Percentiles rank a stretch among this genome's conserved stretches.
Conservation (phyloP, 2,113 vertebrate genomes). For the Bos indicus region DNA sequence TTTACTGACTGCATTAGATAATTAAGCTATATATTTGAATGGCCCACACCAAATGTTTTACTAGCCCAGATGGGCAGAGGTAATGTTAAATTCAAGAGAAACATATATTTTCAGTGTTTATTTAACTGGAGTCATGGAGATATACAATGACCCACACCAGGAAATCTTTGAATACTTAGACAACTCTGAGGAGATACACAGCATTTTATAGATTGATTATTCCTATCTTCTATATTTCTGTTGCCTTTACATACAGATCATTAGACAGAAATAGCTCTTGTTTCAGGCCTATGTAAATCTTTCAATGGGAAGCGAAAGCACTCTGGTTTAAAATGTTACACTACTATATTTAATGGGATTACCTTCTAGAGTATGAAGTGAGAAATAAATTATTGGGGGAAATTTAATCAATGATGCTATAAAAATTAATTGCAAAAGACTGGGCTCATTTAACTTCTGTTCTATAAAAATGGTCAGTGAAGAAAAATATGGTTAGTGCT, state of each 20-base stretch:
- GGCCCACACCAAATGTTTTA: conserved; percentile 47
- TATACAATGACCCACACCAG: conserved; percentile 5
- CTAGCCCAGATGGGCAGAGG: background rate
- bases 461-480: conserved; percentile 56
- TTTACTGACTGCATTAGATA: conserved; percentile 53
- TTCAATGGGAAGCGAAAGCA: background rate
- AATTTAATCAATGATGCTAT: conserved; percentile 67
- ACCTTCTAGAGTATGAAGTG: conserved; percentile 41
- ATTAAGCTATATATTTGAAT: conserved; percentile 56
- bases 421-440: conserved; percentile 69
- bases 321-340: conserved; percentile 38
- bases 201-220: conserved; percentile 45
- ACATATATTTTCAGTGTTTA: conserved; percentile 61
- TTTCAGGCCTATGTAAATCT: conserved; percentile 51
- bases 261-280: conserved; percentile 51
- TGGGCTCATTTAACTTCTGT: conserved; percentile 64
- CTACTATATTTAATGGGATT: conserved; percentile 60
- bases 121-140: conserved; percentile 4
- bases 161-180: conserved; percentile 25
- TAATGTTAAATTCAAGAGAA: conserved; percentile 46
- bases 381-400: conserved; percentile 63
- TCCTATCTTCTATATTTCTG: conserved; percentile 49
- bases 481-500: conserved; percentile 18
- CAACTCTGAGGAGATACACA: conserved; percentile 11
- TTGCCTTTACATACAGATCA: conserved; percentile 44